Percentiles rank a stretch among this genome's conserved stretches.
These are phyloP conservation scores for Syndactyla subalaris DNA, from an alignment of 2,797 vertebrate species.

Conservation along the genomic window DNA sequence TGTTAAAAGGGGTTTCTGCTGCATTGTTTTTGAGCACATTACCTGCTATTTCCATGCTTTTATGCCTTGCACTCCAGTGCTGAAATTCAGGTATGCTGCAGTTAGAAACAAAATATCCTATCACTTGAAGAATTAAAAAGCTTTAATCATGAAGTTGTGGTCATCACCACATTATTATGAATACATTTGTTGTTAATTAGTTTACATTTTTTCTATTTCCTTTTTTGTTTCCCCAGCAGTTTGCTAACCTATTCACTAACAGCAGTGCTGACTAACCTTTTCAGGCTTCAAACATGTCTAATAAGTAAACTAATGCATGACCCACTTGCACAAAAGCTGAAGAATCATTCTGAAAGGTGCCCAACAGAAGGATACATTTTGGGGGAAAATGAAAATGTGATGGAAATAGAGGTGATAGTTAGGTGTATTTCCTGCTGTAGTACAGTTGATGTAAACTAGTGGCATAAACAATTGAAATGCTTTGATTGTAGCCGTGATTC, in stretches of 20 bases:
- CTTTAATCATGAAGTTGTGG: neutral
- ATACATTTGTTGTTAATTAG: neutral
- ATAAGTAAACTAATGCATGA: neutral
- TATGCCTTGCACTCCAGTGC: neutral
- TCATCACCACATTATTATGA: neutral
- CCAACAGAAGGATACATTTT: neutral
- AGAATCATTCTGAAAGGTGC: neutral
- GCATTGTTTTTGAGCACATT: neutral
- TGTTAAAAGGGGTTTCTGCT: slow-evolving; percentile 2
- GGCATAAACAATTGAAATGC: neutral
- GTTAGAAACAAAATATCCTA: neutral
- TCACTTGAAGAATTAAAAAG: neutral
- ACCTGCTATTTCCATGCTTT: neutral
- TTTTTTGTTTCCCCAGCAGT: neutral
- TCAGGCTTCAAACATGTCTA: neutral
- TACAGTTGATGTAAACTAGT: neutral
- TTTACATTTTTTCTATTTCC: neutral
- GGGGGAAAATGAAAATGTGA: neutral
- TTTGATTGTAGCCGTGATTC: fast-evolving
- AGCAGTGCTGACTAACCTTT: neutral
- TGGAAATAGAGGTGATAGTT: neutral
- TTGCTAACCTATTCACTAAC: neutral
- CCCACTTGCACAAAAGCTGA: neutral
- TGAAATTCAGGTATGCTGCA: neutral
- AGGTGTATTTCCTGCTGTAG: neutral